These are phyloP conservation scores for Kryptolebias ocellatus DNA, from an alignment of 2,797 vertebrate genomes.

Conservation along the genomic window DNA sequence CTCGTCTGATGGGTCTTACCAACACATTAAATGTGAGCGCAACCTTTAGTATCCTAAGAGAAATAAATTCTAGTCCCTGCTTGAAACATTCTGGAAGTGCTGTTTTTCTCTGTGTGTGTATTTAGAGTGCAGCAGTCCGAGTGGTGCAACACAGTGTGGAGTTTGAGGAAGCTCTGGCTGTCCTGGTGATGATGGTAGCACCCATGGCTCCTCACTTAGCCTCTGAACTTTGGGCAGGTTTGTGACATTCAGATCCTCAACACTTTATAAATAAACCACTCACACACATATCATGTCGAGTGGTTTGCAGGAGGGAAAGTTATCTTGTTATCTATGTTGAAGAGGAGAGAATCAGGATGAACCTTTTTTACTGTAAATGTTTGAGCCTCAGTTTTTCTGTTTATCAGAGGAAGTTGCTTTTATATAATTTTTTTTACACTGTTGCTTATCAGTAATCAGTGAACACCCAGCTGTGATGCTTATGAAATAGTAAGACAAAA, in stretches of 20 bases:
- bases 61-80: background rate
- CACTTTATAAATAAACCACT: background rate
- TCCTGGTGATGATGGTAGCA: slow-evolving; percentile 88
- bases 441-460: no score
- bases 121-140: slow-evolving; percentile 82
- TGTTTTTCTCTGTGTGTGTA: slow-evolving; percentile 28
- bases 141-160: slow-evolving; percentile 89
- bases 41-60: background rate
- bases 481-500: no score
- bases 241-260: slow-evolving; percentile 18
- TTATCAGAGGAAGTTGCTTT: no score
- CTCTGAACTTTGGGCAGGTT: slow-evolving; percentile 98
- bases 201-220: slow-evolving; percentile 93
- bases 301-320: background rate
- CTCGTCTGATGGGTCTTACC: slow-evolving; percentile 92
- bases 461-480: background rate
- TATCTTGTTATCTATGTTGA: background rate
- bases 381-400: no score
- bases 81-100: background rate
- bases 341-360: background rate
- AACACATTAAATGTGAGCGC: slow-evolving; percentile 87
- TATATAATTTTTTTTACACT: no score
- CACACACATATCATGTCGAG: background rate
- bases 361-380: background rate
- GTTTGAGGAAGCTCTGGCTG: slow-evolving; percentile 91